phyloP scores from a whole-genome alignment of 2,888 invertebrate genomes.

The Ophraella communa region DNA sequence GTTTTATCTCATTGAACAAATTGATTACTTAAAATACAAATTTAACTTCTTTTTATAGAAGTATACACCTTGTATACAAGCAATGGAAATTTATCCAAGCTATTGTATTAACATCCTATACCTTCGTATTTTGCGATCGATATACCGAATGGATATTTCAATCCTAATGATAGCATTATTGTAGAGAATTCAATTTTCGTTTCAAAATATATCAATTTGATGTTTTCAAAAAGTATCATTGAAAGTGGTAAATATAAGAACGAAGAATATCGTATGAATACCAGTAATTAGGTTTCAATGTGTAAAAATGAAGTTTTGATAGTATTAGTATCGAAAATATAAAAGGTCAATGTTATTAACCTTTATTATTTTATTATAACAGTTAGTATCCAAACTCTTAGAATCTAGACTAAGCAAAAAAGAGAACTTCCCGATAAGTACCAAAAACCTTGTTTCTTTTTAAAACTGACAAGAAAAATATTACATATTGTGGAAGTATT shows the following conservation, averaged over 20 bases:
- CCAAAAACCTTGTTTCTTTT: neutral
- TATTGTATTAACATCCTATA: neutral
- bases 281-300: no score
- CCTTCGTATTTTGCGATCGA: neutral
- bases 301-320: no score
- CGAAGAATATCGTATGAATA: no score
- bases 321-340: no score
- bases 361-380: no score
- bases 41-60: no score
- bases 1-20: no score
- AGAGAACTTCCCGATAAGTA: constrained; percentile 14
- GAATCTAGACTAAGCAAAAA: neutral
- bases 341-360: no score
- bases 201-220: constrained; percentile 3
- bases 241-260: no score
- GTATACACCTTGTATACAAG: neutral
- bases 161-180: constrained; percentile 11
- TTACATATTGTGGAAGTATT: no score
- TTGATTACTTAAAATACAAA: no score
- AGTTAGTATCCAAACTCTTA: no score
- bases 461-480: neutral
- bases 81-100: neutral
- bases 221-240: constrained; percentile 6
- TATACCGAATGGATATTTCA: neutral
- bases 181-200: constrained; percentile 11